Evolutionary conservation across 2,888 invertebrate genomes (phyloP), one percentile per base, ranked within the genome.

Genomic region (Nymphalis polychloros): DNA sequence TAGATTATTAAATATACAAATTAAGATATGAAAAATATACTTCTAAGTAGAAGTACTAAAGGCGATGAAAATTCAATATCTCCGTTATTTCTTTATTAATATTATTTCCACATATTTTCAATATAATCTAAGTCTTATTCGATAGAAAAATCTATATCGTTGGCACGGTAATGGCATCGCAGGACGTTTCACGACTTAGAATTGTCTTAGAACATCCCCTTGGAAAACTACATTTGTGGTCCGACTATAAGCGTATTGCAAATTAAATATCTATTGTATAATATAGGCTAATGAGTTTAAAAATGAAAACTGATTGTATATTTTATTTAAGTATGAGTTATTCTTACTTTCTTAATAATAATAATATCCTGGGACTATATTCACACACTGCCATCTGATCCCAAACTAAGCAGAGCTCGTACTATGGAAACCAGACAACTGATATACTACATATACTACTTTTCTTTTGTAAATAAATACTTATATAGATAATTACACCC

Each of bases 101-200:
- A 52, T 52, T 52, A 20, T 52, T 13, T 27, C 13, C 13, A 23
- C 16, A 52, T 23, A 4, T 52, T 23, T 52, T 52, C 52, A 23
- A 52, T 16, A 23, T 16, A 20, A 52, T 52, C 52, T 52, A 23
- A 23, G 23, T 52, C 16, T 20, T 52, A 52, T 52, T 52, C 52
- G 23, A 52, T 52, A 52, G 13, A 52, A 20, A 52, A 52, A 52
- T 52, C 52, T 20, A 52, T 52, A 52, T 27, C 20, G 23, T 52
- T 23, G 23, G 20, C 10, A 16, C 23, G 52, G 23, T 23, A 52
- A 52, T 52, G 52, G 23, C 52, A 23, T 52, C 23, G 20, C 23
- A 52, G 52, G 23, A 23, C 16, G 16, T 52, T 41, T 23, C 52
- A 23, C 27, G 52, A 16, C 52, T 52, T 23, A 52, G 52, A 52